These are phyloP conservation scores for Aplochiton taeniatus DNA, from an alignment of 2,797 vertebrate species.

Conservation along the genomic window DNA sequence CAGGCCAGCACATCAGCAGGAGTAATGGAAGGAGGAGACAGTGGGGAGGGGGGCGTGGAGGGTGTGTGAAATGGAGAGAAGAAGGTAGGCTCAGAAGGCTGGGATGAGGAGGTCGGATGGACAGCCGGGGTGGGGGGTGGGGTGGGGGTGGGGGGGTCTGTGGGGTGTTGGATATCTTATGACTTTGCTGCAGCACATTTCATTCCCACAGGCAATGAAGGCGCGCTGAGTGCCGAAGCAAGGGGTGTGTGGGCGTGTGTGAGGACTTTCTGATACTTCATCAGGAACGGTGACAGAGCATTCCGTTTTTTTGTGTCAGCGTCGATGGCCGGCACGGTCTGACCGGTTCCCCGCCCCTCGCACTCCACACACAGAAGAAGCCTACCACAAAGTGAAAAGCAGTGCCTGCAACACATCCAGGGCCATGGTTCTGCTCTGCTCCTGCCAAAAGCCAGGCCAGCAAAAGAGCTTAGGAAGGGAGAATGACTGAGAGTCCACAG, in stretches of 20 bases:
- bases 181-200: constrained; percentile 55
- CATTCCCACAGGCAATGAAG: constrained; percentile 25
- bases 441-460: constrained; percentile 1
- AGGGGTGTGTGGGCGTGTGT: constrained; percentile 13
- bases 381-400: constrained; percentile 19
- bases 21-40: not conserved
- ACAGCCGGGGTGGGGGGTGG: constrained; percentile 3
- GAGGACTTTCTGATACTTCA: too few relatives aligned
- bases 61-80: not conserved
- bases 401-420: constrained; percentile 24
- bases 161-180: constrained; percentile 43
- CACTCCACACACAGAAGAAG: constrained; percentile 37
- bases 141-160: constrained; percentile 4
- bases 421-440: constrained; percentile 6
- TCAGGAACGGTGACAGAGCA: too few relatives aligned
- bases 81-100: constrained; percentile 10
- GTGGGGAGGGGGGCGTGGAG: not conserved
- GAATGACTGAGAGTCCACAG: constrained; percentile 7
- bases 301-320: too few relatives aligned
- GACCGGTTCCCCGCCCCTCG: too few relatives aligned
- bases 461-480: not conserved
- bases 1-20: not conserved
- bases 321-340: too few relatives aligned
- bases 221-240: constrained; percentile 52
- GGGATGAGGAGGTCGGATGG: constrained; percentile 8